Percentiles rank a stretch among this genome's conserved stretches.
phyloP scores from a whole-genome alignment of 2,797 vertebrate species.

The Hemibagrus guttatus region DNA sequence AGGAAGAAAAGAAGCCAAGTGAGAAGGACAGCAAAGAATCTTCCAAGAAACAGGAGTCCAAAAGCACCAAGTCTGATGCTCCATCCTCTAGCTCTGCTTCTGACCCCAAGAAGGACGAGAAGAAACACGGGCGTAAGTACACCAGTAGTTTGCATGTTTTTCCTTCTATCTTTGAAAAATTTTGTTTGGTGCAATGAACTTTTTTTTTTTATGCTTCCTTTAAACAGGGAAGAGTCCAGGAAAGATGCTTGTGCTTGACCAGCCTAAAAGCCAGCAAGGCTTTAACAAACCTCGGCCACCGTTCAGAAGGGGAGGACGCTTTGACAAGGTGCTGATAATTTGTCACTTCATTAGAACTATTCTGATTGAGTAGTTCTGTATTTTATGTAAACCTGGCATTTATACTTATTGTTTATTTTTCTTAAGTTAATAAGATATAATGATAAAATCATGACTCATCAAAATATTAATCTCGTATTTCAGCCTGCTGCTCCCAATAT shows the following conservation, averaged over 20 bases:
- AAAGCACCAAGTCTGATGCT: conserved; percentile 81
- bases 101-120: conserved; percentile 89
- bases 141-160: background rate
- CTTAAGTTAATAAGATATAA: no score
- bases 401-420: background rate
- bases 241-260: conserved; percentile 80
- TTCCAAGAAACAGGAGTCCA: conserved; percentile 84
- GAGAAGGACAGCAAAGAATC: conserved; percentile 90
- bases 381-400: background rate
- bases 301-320: conserved; percentile 85
- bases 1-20: conserved; percentile 90
- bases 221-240: conserved; percentile 82
- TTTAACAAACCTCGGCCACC: conserved; percentile 78
- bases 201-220: background rate
- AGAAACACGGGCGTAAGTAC: conserved; percentile 86
- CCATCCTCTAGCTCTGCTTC: conserved; percentile 73
- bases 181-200: background rate
- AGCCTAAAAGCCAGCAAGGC: conserved; percentile 80
- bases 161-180: background rate
- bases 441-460: background rate
- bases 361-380: background rate
- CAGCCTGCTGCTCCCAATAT: conserved; percentile 69
- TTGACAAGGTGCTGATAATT: conserved; percentile 82
- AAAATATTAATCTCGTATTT: background rate
- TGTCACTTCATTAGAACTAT: background rate